These are phyloP conservation scores for Adineta ricciae DNA, from an alignment of 2,888 invertebrate genomes.

Conservation along the genomic window DNA sequence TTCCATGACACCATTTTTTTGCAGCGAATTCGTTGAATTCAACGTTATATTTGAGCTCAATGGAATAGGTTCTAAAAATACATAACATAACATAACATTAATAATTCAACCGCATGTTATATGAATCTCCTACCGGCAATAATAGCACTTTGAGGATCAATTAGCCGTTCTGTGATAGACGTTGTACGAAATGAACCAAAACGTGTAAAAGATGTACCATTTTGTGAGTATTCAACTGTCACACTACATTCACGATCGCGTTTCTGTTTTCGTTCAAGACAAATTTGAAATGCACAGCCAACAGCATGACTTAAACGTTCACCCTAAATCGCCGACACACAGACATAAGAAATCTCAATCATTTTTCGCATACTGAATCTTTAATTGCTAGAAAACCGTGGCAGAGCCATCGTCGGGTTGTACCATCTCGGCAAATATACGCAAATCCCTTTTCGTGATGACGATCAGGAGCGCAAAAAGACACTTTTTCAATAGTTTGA, in stretches of 20 bases:
- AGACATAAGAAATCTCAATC: too few species aligned
- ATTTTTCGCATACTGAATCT: constrained; percentile 36
- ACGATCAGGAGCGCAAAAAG: constrained; percentile 98
- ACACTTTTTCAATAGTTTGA: constrained; percentile 98
- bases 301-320: constrained; percentile 96
- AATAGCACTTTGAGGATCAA: constrained; percentile 56
- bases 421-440: constrained; percentile 96
- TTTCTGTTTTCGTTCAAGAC: constrained; percentile 89
- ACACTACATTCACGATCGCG: constrained; percentile 71
- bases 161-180: constrained; percentile 67
- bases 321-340: constrained; percentile 64
- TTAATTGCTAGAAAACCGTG: constrained; percentile 92
- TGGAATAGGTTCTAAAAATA: background rate
- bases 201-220: constrained; percentile 61
- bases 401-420: constrained; percentile 98
- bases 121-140: constrained; percentile 5
- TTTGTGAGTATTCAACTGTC: constrained; percentile 23
- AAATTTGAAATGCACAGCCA: constrained; percentile 96
- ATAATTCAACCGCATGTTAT: too few species aligned
- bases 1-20: constrained; percentile 21
- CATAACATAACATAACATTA: background rate
- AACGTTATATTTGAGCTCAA: background rate
- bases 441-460: constrained; percentile 95
- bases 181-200: constrained; percentile 76
- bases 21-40: background rate